phyloP scores from a whole-genome alignment of 1,140 invertebrate genomes.

The Trinorchestia longiramus region DNA sequence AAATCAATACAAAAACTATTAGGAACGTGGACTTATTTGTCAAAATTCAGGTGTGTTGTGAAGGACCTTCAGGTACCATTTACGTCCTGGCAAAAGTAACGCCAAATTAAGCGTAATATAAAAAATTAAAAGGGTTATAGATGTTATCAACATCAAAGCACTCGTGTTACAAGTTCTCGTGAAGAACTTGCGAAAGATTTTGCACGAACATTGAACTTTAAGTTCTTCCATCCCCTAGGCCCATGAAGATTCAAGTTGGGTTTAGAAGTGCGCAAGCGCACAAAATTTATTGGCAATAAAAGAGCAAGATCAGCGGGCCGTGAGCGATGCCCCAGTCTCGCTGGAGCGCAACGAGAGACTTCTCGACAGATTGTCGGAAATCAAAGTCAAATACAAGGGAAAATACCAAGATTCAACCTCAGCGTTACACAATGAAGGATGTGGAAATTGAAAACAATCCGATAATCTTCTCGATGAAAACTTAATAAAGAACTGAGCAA shows the following conservation, averaged over 20 bases:
- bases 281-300: slow-evolving; percentile 44
- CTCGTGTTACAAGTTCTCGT: not conserved
- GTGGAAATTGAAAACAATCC: not conserved
- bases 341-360: not conserved
- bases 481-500: not conserved
- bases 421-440: not conserved
- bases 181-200: not conserved
- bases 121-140: not conserved
- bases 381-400: not conserved
- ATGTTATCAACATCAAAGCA: not conserved
- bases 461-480: not conserved
- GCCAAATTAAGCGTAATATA: not conserved
- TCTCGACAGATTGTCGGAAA: slow-evolving; percentile 6
- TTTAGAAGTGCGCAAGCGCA: not conserved
- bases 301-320: slow-evolving; percentile 1
- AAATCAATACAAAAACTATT: no score
- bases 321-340: slow-evolving; percentile 7
- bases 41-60: no score
- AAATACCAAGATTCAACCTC: not conserved
- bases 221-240: not conserved
- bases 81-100: not conserved
- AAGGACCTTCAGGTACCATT: no score
- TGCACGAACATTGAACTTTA: not conserved
- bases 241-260: not conserved
- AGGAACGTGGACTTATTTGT: no score